These are phyloP conservation scores for Drosophila lowei DNA, from an alignment of 1,140 invertebrate species.

Conservation along the genomic window DNA sequence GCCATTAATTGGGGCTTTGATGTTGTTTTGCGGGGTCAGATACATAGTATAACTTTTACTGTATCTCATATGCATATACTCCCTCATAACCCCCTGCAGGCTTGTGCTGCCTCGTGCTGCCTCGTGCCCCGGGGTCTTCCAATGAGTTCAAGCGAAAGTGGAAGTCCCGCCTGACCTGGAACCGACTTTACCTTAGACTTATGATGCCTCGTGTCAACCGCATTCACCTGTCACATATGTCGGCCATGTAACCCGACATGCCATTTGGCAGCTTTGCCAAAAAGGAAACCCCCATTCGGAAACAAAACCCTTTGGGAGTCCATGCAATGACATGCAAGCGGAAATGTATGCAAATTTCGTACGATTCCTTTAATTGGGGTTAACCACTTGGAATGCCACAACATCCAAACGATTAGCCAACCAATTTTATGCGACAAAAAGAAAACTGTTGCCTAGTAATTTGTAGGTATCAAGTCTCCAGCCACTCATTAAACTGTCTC, in stretches of 20 bases:
- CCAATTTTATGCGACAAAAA: conserved; percentile 30
- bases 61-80: not conserved
- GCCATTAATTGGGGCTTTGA: conserved; percentile 26
- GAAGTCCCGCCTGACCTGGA: conserved; percentile 33
- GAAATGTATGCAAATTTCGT: conserved; percentile 58
- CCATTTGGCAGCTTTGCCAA: conserved; percentile 50
- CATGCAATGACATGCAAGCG: conserved; percentile 26
- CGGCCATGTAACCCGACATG: conserved; percentile 54
- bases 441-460: conserved; percentile 46
- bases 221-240: conserved; percentile 43
- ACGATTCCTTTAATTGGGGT: conserved; percentile 44
- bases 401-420: conserved; percentile 55
- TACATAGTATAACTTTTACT: conserved; percentile 18
- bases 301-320: not conserved
- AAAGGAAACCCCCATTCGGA: not conserved
- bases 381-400: conserved; percentile 69
- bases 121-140: conserved; percentile 5
- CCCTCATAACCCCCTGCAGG: not conserved
- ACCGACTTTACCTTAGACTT: conserved; percentile 1
- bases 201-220: conserved; percentile 26
- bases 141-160: conserved; percentile 44
- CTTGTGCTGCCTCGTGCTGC: conserved; percentile 11
- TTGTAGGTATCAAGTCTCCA: conserved; percentile 12
- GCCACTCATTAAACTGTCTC: conserved; percentile 70
- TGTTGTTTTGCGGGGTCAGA: not conserved